Percentiles rank a stretch among this genome's conserved stretches.
These are phyloP conservation scores for Rutpela maculata DNA, from an alignment of 2,888 invertebrate genomes.

Conservation along the genomic window DNA sequence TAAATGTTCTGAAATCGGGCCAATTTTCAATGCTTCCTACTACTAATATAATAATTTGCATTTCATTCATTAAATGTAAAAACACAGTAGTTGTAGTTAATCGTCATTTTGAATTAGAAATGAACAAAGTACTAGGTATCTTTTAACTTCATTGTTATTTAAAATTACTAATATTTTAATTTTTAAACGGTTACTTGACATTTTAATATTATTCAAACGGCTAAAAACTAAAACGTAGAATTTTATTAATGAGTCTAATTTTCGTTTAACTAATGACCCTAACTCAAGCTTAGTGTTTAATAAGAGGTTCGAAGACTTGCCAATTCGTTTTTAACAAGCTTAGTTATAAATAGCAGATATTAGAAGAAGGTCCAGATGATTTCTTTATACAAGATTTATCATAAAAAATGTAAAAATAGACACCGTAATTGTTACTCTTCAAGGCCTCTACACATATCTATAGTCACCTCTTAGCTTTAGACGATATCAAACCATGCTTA, in stretches of 20 bases:
- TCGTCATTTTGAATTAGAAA: no score
- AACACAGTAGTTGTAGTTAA: no score
- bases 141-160: no score
- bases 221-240: background rate
- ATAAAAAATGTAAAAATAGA: constrained; percentile 36
- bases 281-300: constrained; percentile 16
- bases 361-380: constrained; percentile 28
- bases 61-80: background rate
- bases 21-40: background rate
- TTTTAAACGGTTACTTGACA: background rate
- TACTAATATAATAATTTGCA: background rate
- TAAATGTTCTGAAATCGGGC: background rate
- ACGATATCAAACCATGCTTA: background rate
- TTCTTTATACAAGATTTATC: constrained; percentile 9
- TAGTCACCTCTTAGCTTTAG: background rate
- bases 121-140: no score
- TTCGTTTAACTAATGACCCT: constrained; percentile 15
- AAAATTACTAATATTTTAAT: background rate
- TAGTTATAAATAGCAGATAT: constrained; percentile 30
- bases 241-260: constrained; percentile 1
- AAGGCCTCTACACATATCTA: constrained; percentile 10
- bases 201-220: background rate
- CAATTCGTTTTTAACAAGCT: constrained; percentile 15
- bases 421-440: constrained; percentile 12
- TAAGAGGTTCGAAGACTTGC: background rate